Conservation (phyloP, 1,140 invertebrate genomes). For the Drosophila arizonae region DNA sequence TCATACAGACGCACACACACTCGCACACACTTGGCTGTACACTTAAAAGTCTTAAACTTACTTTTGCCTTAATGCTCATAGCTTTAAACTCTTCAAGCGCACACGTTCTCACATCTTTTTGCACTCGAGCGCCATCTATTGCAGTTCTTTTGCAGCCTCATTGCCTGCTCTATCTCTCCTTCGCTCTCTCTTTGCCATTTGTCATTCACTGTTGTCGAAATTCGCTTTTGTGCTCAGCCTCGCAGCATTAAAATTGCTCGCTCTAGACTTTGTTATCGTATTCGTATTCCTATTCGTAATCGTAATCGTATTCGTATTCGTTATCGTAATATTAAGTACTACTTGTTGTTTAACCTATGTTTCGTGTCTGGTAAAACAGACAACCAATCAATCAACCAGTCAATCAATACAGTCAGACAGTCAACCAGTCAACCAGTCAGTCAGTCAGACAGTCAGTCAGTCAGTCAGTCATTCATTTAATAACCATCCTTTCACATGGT, state of each 20-base stretch:
- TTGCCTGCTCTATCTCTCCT: constrained; percentile 35
- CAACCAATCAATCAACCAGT: too few relatives aligned
- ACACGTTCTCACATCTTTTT: constrained; percentile 28
- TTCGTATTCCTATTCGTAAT: constrained; percentile 41
- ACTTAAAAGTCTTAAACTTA: constrained; percentile 28
- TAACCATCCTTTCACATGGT: constrained; percentile 51
- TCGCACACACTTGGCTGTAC: constrained; percentile 3
- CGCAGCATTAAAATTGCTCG: constrained; percentile 37
- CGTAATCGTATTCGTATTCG: constrained; percentile 37
- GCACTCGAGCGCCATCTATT: constrained; percentile 45
- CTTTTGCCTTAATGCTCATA: constrained; percentile 32
- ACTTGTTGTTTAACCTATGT: constrained; percentile 60
- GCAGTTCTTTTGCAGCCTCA: constrained; percentile 31
- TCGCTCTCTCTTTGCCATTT: constrained; percentile 9
- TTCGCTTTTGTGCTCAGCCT: constrained; percentile 35
- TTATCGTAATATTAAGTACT: constrained; percentile 45
- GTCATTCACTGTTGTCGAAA: not conserved
- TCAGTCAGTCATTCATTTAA: constrained; percentile 64
- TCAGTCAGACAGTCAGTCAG: constrained; percentile 28
- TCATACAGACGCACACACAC: constrained; percentile 4
- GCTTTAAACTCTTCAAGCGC: constrained; percentile 15
- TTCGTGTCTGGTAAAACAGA: constrained; percentile 27
- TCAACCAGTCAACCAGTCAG: constrained; percentile 49
- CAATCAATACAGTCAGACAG: constrained; percentile 31
- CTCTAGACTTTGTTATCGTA: constrained; percentile 65